phyloP scores from a whole-genome alignment of 2,888 invertebrate species.

The Heliconius ethilla region DNA sequence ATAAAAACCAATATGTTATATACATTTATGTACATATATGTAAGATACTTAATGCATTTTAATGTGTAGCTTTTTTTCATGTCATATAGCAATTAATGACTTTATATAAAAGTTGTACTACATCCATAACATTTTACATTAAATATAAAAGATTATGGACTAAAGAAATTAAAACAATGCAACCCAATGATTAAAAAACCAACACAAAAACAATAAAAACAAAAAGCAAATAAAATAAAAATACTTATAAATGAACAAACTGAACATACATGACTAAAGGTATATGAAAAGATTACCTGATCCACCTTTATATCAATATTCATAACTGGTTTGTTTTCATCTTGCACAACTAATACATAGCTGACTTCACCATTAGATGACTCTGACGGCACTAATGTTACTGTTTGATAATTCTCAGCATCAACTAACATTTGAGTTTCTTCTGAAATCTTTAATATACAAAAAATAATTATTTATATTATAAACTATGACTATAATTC shows the following conservation, averaged over 20 bases:
- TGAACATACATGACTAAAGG: slow-evolving; percentile 20
- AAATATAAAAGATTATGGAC: too few relatives aligned
- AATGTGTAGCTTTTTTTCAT: not conserved
- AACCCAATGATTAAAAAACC: too few relatives aligned
- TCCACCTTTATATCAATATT: slow-evolving; percentile 63
- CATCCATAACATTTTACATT: not conserved
- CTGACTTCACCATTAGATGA: slow-evolving; percentile 90
- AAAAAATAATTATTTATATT: not conserved
- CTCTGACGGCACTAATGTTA: slow-evolving; percentile 92
- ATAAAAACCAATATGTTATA: slow-evolving; percentile 6
- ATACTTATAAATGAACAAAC: slow-evolving; percentile 4
- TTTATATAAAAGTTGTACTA: not conserved
- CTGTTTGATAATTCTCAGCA: slow-evolving; percentile 87
- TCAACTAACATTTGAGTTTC: slow-evolving; percentile 56
- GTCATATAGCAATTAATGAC: not conserved
- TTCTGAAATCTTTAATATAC: slow-evolving; percentile 25
- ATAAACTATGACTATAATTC: not conserved
- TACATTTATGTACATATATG: not conserved
- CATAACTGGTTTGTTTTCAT: slow-evolving; percentile 83
- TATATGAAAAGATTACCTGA: slow-evolving; percentile 58
- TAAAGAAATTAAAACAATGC: too few relatives aligned
- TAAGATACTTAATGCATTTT: not conserved
- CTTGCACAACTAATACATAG: slow-evolving; percentile 93
- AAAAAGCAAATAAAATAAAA: slow-evolving; percentile 2
- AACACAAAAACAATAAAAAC: not conserved